Base-by-base conservation (phyloP, 2,888 invertebrate species). In the Chymomyza caudatula region DNA sequence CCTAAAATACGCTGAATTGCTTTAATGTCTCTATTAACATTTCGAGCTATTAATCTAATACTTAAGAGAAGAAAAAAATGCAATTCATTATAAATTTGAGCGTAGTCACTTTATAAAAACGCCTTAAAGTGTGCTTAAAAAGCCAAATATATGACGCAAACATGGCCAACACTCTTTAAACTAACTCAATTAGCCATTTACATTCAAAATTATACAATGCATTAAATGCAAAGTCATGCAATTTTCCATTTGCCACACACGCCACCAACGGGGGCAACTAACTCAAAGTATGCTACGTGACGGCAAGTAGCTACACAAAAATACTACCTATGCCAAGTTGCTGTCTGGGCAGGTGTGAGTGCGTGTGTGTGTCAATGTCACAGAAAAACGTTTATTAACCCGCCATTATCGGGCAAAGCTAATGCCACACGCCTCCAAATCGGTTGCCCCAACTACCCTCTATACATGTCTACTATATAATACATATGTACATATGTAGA, bases 351-450 rank as follows among this genome's bases (percentile, higher is more conserved):
- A 37, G 51, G 51, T 22, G 42, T 29, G 25, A 37, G 60, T 62
- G 47, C 59, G 51, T 63, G 73, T 52, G 56, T 55, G 25, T 59
- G 65, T 63, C 63, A 77, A 66, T 73, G 80, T 68, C 73, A 71
- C 67, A 51, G 8, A 71, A 79, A 76, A 86, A 76, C 84, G 81
- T 84, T 80, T 83, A 82, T 82, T 86, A 82, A 86, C 76, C 81
- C 78, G 72, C 69, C 76, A 85, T 75, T 85, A 80, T 74, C 71
- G 69, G 60, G 68, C 60, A 58, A 55, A 57, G 58, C 67, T 66
- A 71, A 56, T 73, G 71, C 37, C 19, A 56, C 8, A 54, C 42
- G 20, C 43, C 29, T 56, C 0, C 29, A 56, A 17, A 19, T 54
- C 29, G 11, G 17, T 2, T 15, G 4, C 15, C 29, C 25, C 54